Conservation (phyloP, 2,113 vertebrate species). For the Paradoxurus hermaphroditus region DNA sequence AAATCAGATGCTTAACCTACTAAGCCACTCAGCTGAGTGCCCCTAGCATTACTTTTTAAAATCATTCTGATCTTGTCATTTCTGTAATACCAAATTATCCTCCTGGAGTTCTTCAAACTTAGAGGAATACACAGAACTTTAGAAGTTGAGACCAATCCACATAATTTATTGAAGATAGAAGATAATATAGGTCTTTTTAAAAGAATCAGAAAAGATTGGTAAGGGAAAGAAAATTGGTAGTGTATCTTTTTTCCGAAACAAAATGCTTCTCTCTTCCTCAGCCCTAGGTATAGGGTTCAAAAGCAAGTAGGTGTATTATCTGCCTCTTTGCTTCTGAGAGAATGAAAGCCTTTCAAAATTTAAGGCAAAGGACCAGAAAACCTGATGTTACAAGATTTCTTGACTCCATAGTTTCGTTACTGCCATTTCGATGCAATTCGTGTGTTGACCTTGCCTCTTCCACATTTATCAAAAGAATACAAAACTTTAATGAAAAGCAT, state of each 20-base stretch:
- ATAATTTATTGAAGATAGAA: not conserved
- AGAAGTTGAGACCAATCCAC: not conserved
- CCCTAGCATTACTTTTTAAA: not conserved
- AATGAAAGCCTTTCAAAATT: not conserved
- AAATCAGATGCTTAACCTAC: too few relatives aligned
- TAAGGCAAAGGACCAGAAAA: not conserved
- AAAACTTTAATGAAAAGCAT: not conserved
- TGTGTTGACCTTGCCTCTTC: not conserved
- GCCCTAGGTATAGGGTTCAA: not conserved
- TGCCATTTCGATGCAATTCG: not conserved
- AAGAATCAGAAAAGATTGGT: not conserved
- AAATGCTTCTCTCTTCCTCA: not conserved
- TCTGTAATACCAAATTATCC: not conserved
- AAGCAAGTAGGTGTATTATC: not conserved
- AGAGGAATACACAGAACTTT: not conserved
- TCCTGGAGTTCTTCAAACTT: not conserved
- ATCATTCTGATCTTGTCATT: not conserved
- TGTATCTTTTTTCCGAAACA: not conserved
- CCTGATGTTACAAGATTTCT: not conserved
- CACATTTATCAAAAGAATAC: not conserved
- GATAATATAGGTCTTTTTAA: not conserved
- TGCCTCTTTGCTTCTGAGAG: not conserved
- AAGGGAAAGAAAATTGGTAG: not conserved
- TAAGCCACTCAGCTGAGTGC: too few relatives aligned
- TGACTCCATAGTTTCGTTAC: not conserved